These are phyloP conservation scores for Propsilocerus akamusi DNA, from an alignment of 1,140 invertebrate genomes.

Conservation along the genomic window DNA sequence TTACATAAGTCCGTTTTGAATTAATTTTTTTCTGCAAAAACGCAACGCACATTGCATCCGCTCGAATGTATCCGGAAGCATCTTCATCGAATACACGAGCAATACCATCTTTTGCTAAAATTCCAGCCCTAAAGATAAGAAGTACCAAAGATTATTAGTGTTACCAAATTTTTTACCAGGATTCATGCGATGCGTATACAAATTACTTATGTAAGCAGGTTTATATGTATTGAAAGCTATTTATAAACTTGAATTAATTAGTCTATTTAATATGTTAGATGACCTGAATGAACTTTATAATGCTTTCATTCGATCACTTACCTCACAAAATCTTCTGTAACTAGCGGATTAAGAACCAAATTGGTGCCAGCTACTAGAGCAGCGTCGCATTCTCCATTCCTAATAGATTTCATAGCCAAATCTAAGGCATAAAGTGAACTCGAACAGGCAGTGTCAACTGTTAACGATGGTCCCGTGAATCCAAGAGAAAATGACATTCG, in stretches of 20 bases:
- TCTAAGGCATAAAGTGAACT: slow-evolving; percentile 71
- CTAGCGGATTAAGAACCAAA: slow-evolving; percentile 57
- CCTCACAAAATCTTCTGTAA: slow-evolving; percentile 54
- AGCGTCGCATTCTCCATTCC: slow-evolving; percentile 49
- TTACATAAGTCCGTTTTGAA: slow-evolving; percentile 34
- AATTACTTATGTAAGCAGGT: too few relatives aligned
- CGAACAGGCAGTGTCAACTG: slow-evolving; percentile 82
- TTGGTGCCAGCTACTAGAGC: slow-evolving; percentile 67
- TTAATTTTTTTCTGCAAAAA: slow-evolving; percentile 31
- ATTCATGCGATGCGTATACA: too few relatives aligned
- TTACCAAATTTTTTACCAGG: too few relatives aligned
- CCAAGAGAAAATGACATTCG: slow-evolving; percentile 61
- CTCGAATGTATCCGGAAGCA: slow-evolving; percentile 38
- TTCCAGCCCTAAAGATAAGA: too few relatives aligned
- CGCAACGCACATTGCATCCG: slow-evolving; percentile 33
- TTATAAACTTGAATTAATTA: too few relatives aligned
- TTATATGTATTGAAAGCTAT: too few relatives aligned
- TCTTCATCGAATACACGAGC: slow-evolving; percentile 39
- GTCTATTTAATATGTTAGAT: too few relatives aligned
- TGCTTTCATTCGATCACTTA: too few relatives aligned
- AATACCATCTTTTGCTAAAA: neutral
- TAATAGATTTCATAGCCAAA: slow-evolving; percentile 39
- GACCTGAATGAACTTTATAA: too few relatives aligned
- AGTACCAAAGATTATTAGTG: too few relatives aligned
- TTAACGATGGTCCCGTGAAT: slow-evolving; percentile 54